Conservation (phyloP, 2,888 invertebrate genomes). For the Lasioglossum calceatum region DNA sequence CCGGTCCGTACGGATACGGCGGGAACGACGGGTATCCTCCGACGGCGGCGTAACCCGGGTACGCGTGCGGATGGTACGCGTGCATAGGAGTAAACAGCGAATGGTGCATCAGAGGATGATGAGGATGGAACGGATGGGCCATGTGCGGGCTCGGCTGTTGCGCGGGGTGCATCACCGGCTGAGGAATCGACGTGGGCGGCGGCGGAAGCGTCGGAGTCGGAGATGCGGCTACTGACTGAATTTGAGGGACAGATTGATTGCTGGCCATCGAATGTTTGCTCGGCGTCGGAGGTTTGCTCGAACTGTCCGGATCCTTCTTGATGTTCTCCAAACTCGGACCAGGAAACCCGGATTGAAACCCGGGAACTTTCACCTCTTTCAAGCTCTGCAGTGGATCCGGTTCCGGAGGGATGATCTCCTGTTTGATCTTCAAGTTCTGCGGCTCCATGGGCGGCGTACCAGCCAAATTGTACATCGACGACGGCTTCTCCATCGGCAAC, state of each 20-base stretch:
- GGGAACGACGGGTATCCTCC: conserved; percentile 82
- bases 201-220: conserved; percentile 85
- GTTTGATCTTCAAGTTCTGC: conserved; percentile 90
- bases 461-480: conserved; percentile 77
- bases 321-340: conserved; percentile 90
- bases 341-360: conserved; percentile 88
- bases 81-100: conserved; percentile 89
- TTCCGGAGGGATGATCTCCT: conserved; percentile 87
- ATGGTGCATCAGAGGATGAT: conserved; percentile 89
- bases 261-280: conserved; percentile 79
- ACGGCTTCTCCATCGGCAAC: conserved; percentile 74
- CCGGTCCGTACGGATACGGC: conserved; percentile 90
- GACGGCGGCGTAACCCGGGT: conserved; percentile 84
- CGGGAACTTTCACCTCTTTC: conserved; percentile 92
- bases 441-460: conserved; percentile 86
- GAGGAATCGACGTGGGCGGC: conserved; percentile 88
- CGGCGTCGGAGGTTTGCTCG: conserved; percentile 81
- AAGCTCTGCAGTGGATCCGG: conserved; percentile 91
- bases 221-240: conserved; percentile 81
- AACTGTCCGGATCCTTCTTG: conserved; percentile 90
- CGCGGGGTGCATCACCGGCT: conserved; percentile 90
- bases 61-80: conserved; percentile 88
- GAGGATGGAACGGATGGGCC: conserved; percentile 90
- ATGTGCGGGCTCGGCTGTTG: conserved; percentile 89
- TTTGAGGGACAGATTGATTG: conserved; percentile 75